Evolutionary conservation across 2,797 vertebrate species (phyloP), one percentile per base, ranked within the genome.

Genomic region (Anniella stebbinsi): DNA sequence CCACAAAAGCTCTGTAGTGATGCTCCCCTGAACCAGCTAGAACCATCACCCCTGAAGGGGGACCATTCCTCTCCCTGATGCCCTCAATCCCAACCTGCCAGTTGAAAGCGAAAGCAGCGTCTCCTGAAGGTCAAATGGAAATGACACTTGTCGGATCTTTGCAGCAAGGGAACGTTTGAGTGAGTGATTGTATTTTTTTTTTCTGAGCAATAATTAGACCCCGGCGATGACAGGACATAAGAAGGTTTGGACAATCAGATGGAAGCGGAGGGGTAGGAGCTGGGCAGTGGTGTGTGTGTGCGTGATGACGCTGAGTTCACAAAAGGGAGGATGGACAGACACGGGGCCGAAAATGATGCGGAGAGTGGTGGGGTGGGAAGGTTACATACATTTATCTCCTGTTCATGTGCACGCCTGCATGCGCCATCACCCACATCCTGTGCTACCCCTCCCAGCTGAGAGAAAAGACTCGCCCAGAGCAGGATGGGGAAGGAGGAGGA

Each of bases 171-270:
- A 80, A 81, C 70, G 3, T 66, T 90, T 90, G 76, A 90, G 84
- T 81, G 89, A 86, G 80, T 85, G 88, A 76, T 28, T 88, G 66
- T 80, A 70, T 82, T 75, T 88, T 85, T 45, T 86, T 69, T 28
- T 85, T 89, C 88, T 70, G 82, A 85, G 83, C 75, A 85, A 89
- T 89, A 86, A 80, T 90, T 90, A 81, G 89, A 90, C 54, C 89
- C 89, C 54, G 2, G 77, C 51, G 69, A 87, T 86, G 89, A 90
- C 54, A 90, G 69, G 84, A 86, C 45, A 48, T 63, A 21, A 23
- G 84, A 85, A 54, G 66, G 48, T 18, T 28, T 48, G 69, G 84
- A 73, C 69, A 75, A n/a, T 87, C 69, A 30, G 69, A 41, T 63
- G 78, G 67, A 87, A 23, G 60, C 45, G 57, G 41, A 57, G 87